Evolutionary conservation across 1,140 invertebrate species (phyloP).

Genomic region (Platorchestia sp.): DNA sequence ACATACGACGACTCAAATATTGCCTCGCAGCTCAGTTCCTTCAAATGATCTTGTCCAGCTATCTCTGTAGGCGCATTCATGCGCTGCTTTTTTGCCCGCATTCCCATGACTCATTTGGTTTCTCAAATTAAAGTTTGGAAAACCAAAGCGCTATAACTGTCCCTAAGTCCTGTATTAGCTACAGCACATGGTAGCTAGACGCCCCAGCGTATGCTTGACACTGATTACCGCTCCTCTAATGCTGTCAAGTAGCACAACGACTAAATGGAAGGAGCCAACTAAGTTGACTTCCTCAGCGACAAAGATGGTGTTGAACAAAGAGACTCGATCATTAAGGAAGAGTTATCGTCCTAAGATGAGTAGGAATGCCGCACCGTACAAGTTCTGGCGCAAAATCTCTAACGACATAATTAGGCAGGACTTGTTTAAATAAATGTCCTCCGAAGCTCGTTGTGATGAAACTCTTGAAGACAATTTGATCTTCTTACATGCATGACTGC

Average conservation of each 20-base stretch:
- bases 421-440: slow-evolving; percentile 10
- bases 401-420: slow-evolving; percentile 7
- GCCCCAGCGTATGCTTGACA: background rate
- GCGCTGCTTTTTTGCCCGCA: background rate
- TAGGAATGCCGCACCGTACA: slow-evolving; percentile 5
- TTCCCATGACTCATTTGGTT: slow-evolving; percentile 7
- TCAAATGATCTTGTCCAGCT: background rate
- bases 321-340: background rate
- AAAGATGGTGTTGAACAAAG: slow-evolving; percentile 8
- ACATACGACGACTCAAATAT: background rate
- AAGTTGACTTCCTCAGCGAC: background rate
- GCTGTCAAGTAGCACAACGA: background rate
- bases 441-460: background rate
- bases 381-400: slow-evolving; percentile 6
- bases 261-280: background rate
- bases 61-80: background rate
- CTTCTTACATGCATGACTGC: slow-evolving; percentile 6
- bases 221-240: background rate
- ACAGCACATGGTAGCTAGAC: background rate
- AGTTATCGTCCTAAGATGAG: slow-evolving; percentile 7
- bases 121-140: background rate
- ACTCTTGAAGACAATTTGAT: slow-evolving; percentile 9
- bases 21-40: background rate
- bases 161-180: background rate
- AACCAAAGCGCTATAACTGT: background rate